Conservation (phyloP, 2,113 vertebrate genomes). For the Silurus meridionalis region DNA sequence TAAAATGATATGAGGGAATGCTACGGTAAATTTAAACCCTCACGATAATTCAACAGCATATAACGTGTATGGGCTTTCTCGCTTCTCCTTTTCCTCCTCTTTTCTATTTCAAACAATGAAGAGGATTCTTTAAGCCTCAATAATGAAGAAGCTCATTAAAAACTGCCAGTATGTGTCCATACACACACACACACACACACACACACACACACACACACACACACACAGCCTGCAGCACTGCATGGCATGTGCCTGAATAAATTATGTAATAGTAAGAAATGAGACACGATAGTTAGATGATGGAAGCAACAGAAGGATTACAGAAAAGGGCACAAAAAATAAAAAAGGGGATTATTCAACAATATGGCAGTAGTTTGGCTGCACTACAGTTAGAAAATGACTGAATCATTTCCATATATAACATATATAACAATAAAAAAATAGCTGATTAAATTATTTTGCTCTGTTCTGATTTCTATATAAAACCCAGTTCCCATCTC, state of each 20-base stretch:
- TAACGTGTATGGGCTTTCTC: conserved; percentile 36
- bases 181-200: conserved; percentile 8
- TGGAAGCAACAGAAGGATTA: background rate
- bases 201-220: conserved; percentile 27
- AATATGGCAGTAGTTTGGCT: no score
- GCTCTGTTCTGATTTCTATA: background rate
- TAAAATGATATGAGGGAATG: background rate
- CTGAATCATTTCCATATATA: no score
- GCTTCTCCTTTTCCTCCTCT: background rate
- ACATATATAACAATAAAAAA: background rate
- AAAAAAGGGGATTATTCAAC: background rate
- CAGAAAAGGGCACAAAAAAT: background rate
- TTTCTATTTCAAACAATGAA: background rate
- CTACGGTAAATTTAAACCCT: conserved; percentile 54
- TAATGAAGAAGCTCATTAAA: conserved; percentile 13
- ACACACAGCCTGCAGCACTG: conserved; percentile 18
- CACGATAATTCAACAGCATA: conserved; percentile 16
- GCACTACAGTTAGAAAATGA: no score
- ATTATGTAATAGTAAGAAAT: conserved; percentile 34
- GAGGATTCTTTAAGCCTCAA: background rate
- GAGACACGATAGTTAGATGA: conserved; percentile 13
- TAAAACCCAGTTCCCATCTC: background rate
- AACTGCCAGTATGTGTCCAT: background rate
- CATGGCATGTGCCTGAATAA: conserved; percentile 35
- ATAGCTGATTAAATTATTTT: background rate